Base-by-base conservation (phyloP, 2,888 invertebrate genomes). In the Neoaliturus tenellus region DNA sequence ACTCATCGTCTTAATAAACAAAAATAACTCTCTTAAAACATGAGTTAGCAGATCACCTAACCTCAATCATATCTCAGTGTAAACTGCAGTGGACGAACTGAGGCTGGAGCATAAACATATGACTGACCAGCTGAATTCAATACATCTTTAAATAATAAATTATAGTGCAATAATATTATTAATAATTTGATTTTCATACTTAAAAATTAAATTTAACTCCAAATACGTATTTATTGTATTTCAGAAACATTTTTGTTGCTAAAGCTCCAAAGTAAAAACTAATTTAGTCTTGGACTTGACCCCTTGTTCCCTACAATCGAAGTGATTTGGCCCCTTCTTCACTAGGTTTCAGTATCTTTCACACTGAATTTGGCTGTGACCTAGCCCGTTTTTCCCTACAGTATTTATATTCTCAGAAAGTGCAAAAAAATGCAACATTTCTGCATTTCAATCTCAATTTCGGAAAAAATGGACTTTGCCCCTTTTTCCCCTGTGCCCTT, bases 281-380 rank as follows among this genome's bases (percentile, higher is more conserved):
- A n/a, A n/a, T n/a, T n/a, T n/a, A 62, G 62, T 25, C 62, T n/a
- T 25, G 20, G 62, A 62, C 62, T 62, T 25, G 62, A 62, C 62
- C 62, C 62, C 20, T 62, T 62, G 5, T 25, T 62, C 62, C 25
- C 62, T 12, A 25, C 23, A 23, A 28, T 20, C 4, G 23, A 12
- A n/a, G 20, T 23, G 62, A 62, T 25, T 62, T 62, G 25, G 62
- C 62, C 62, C 62, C 23, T 62, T 62, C 8, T 62, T 62, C 62
- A 23, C 62, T 25, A 28, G 62, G 28, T 28, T 4, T 12, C 31
- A 23, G 4, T 25, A n/a, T 8, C 12, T 62, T 62, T n/a, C 20
- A 28, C 6, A 28, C 5, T 4, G 12, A n/a, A 28, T 62, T 62
- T 62, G 12, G 12, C 4, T 3, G 25, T 62, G 28, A 62, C 25